Evolutionary conservation across 2,113 vertebrate species (phyloP), one percentile per base, ranked within the genome.

Genomic region (Actinemys pallida): DNA sequence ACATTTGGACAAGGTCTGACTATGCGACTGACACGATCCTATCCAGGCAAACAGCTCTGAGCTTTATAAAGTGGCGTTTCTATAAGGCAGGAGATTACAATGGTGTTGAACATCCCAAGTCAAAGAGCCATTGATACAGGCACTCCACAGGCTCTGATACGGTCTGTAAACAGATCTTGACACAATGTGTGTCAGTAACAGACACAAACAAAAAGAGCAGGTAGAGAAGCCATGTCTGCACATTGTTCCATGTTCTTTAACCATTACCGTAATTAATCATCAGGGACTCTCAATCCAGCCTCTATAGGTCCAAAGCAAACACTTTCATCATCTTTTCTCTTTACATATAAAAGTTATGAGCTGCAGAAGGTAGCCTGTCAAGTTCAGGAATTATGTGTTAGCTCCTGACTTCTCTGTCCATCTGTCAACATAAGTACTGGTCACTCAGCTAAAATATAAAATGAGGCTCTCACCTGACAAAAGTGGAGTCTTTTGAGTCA

Each of bases 161-260:
- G 0, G 81, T 14, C 86, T 91, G 84, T 1, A 8, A 72, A 49
- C 65, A 94, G 62, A 83, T 29, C 86, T 49, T 39, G 2, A 8
- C 0, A 52, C 75, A 62, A 49, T 6, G 16, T 0, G 2, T 13
- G n/a, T 4, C 69, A 72, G 4, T 1, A 79, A 84, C 72, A 81
- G 42, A 0, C 0, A 0, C 31, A 0, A 8, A 17, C 42, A 35
- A 72, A 25, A 22, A 10, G 6, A 42, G 1, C 3, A 0, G 59
- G 29, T 79, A 81, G 69, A 24, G 49, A 83, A 76, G 75, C 6
- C 81, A 45, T 2, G 56, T 0, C 5, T 47, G 76, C 29, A 82
- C 57, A 0, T 2, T 8, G 16, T 19, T 22, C 83, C 53, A 0
- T 0, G 5, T 25, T 49, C 65, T 47, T 11, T 16, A 19, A 75